Base-by-base conservation (phyloP, 2,888 invertebrate genomes). In the Leptinotarsa rubiginosa region DNA sequence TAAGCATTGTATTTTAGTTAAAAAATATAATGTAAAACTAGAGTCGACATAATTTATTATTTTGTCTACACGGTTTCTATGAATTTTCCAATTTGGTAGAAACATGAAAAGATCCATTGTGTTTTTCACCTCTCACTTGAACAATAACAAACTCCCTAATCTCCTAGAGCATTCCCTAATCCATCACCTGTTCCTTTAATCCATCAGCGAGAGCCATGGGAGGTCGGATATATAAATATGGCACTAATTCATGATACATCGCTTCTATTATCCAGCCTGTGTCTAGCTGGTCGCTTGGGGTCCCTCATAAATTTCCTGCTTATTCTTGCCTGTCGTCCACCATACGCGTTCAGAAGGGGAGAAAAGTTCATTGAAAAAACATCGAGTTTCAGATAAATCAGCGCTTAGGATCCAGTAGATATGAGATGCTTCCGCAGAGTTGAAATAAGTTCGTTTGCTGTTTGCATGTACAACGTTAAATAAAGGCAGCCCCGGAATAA, bases 261-360 rank as follows among this genome's bases (percentile, higher is more conserved):
- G 31, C 41, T 62, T 31, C 62, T 41, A 62, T n/a, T 62, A 62
- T 41, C 62, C 62, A 62, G 62, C 25, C 56, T 56, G 31, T 62
- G 62, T 62, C 62, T 62, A 62, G 62, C 62, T 62, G 31, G 62
- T 62, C 62, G 41, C 62, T 62, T 31, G 16, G 41, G 69, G 47
- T 54, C 31, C 65, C 52, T 50, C 69, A 75, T 75, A 75, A 75
- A 75, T 75, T 52, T 18, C 56, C 41, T 47, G 50, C 66, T 72
- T 72, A 75, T 75, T 72, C 69, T 72, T 69, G 72, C 71, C 75
- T 72, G 75, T 72, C 75, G 65, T 66, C 52, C 69, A 66, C 72
- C 75, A 75, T 75, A 75, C 72, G 72, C 72, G 69, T 16, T 69
- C 69, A 49, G 50, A 59, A 65, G 56, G 68, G 72, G 50, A 69